Conservation (phyloP, 1,140 invertebrate genomes). For the Paralvinella palmiformis region DNA sequence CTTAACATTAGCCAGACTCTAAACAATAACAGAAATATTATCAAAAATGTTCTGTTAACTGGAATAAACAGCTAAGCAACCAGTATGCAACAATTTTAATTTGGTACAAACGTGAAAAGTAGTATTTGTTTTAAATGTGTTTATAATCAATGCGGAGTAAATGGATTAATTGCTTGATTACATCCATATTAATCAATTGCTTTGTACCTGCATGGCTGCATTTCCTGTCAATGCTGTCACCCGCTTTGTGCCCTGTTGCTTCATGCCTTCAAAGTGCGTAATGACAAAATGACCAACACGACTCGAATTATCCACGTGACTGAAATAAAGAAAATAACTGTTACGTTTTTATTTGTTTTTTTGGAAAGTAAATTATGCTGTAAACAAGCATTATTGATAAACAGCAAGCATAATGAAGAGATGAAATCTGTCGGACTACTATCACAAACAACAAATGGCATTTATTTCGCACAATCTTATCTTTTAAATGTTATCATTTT, state of each 20-base stretch:
- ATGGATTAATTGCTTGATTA: no score
- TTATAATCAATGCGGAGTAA: no score
- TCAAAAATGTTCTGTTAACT: no score
- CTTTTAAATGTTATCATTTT: neutral
- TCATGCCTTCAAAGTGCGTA: neutral
- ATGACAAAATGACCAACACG: conserved; percentile 4
- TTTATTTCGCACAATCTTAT: neutral
- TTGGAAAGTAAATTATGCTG: neutral
- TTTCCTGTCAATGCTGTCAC: neutral
- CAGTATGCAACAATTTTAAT: no score
- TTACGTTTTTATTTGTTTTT: no score
- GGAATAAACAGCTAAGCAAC: no score
- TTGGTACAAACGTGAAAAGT: no score
- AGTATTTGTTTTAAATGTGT: no score
- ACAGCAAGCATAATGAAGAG: neutral
- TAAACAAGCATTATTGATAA: neutral
- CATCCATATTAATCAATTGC: no score
- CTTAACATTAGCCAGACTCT: no score
- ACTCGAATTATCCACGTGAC: conserved; percentile 6
- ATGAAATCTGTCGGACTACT: neutral
- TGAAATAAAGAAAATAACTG: neutral
- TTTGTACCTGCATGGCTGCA: neutral
- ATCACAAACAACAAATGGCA: neutral
- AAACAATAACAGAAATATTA: no score
- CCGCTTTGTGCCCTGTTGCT: conserved; percentile 3